Evolutionary conservation across 2,888 invertebrate genomes (phyloP), one percentile per base, ranked within the genome.

Genomic region (Ecliptopera silaceata): DNA sequence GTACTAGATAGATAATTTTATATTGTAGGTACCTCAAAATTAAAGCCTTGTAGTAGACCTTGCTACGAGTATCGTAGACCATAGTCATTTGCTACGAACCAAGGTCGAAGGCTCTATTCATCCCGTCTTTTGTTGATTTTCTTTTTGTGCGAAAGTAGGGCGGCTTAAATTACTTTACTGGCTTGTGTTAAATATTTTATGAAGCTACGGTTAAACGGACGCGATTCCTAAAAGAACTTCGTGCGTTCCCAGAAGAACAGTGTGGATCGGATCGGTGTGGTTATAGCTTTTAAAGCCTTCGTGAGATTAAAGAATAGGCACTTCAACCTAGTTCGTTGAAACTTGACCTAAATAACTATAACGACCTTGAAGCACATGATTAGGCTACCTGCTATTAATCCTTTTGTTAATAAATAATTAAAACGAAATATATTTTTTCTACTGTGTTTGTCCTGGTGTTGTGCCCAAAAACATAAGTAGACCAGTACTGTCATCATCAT

Each of bases 101-200:
- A 84, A 85, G 83, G 82, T 75, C 77, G 65, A 72, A 71, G 61
- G 66, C 69, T 73, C 68, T 76, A 81, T 82, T 76, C 77, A 77
- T 67, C 70, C 72, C 76, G 60, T 45, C 80, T 80, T 78, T 86
- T 88, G 86, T 87, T 77, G 68, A 69, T 68, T 71, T 73, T 65
- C 64, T 72, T 80, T 81, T 88, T 88, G 82, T 87, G 74, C 61
- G 64, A 80, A 88, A 83, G 69, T 86, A 74, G 81, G 79, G 69
- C 82, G 73, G 61, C 66, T 69, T 71, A 76, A 78, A 83, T 84
- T 79, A 75, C 72, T 68, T 62, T 63, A 58, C 44, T 59, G 54
- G 48, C 43, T 60, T 44, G 58, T 61, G 60, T 66, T 63, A 59
- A 71, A 66, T 71, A 59, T 68, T 68, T 67, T 65, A 65, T 69